A percentile compares a stretch with the other conserved stretches of the same genome.
phyloP scores from a whole-genome alignment of 92 coral and sea anemone species.

The Montipora capitata region DNA sequence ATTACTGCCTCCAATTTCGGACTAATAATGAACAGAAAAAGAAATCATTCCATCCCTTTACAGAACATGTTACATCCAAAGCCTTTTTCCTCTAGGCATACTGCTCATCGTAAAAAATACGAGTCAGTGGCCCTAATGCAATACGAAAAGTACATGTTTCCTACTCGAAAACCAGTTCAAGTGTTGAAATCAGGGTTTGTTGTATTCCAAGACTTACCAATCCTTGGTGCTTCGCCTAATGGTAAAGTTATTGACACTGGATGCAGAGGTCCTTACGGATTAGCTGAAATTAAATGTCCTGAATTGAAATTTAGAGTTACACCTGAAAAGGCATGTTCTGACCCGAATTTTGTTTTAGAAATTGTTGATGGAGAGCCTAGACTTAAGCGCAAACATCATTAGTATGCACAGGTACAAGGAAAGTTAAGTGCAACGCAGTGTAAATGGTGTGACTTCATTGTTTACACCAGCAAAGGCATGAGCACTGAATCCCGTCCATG shows the following conservation, averaged over 20 bases:
- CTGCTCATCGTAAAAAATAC: too few species aligned
- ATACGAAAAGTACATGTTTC: not conserved
- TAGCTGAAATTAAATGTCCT: not conserved
- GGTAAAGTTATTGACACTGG: not conserved
- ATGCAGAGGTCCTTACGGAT: not conserved
- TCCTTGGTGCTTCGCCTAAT: not conserved
- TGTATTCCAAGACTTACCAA: not conserved
- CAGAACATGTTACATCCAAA: constrained; percentile 12
- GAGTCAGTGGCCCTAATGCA: too few species aligned
- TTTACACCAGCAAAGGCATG: not conserved
- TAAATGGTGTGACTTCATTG: too few species aligned
- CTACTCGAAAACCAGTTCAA: not conserved
- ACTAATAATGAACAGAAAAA: too few species aligned
- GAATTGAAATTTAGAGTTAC: not conserved
- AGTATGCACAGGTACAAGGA: constrained; percentile 46
- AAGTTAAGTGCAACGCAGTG: not conserved
- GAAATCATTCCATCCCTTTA: not conserved
- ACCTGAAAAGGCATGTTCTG: too few species aligned
- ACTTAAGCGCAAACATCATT: constrained; percentile 38
- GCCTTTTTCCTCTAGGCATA: too few species aligned
- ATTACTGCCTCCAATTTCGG: constrained; percentile 3
- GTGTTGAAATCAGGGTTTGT: not conserved
- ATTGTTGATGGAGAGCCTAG: not conserved
- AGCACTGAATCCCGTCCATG: constrained; percentile 19
- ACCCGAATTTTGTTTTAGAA: too few species aligned